Evolutionary conservation across 92 coral and sea anemone species (phyloP).

Genomic region (Epizoanthus ramosus): DNA sequence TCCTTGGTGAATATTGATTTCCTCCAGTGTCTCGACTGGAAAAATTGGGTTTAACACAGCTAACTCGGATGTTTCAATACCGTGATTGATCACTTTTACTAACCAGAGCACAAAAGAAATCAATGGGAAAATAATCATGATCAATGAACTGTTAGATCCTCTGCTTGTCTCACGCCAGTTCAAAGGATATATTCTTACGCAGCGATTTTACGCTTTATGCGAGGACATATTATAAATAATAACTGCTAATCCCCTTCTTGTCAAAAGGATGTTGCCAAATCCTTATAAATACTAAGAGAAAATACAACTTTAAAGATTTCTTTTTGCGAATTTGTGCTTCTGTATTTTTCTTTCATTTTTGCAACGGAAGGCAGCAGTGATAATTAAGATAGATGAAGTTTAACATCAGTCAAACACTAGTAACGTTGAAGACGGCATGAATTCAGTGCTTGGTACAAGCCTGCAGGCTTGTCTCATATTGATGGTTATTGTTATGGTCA

Average conservation of each 20-base stretch:
- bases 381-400: no score
- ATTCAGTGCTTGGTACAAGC: no score
- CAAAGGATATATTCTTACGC: neutral
- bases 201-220: neutral
- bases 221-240: neutral
- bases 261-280: no score
- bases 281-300: no score
- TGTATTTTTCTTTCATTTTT: no score
- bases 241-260: neutral
- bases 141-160: slow-evolving; percentile 2
- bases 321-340: no score
- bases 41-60: neutral
- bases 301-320: no score
- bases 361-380: no score
- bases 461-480: no score
- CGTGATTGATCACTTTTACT: slow-evolving; percentile 29
- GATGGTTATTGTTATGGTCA: no score
- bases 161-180: neutral
- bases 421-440: no score
- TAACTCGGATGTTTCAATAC: neutral
- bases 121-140: slow-evolving; percentile 37
- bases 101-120: slow-evolving; percentile 15
- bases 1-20: neutral
- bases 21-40: slow-evolving; percentile 11
- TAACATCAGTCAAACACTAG: no score